Evolutionary conservation across 2,797 vertebrate species (phyloP).

Genomic region (Danio jaintianensis): DNA sequence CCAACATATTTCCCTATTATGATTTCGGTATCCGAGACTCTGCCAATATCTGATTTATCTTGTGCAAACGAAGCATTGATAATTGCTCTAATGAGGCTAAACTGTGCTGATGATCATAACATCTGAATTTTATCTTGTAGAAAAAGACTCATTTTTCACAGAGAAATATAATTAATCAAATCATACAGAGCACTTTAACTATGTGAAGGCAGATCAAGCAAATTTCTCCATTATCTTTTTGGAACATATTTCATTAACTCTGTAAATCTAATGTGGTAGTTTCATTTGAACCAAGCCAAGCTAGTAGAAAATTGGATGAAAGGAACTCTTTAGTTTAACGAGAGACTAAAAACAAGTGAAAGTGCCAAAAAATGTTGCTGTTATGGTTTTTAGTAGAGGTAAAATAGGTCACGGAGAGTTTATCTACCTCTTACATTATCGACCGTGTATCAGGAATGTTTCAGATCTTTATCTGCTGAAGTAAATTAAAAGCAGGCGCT

Average conservation of each 20-base stretch:
- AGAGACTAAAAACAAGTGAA: not conserved
- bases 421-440: slow-evolving; percentile 35
- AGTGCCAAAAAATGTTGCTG: not conserved
- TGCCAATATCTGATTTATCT: slow-evolving; percentile 27
- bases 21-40: not conserved
- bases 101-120: slow-evolving; percentile 12
- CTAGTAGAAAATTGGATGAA: not conserved
- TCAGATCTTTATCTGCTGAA: slow-evolving; percentile 40
- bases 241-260: slow-evolving; percentile 20
- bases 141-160: slow-evolving; percentile 10
- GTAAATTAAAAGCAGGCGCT: slow-evolving; percentile 14
- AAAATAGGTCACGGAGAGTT: slow-evolving; percentile 28
- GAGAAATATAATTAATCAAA: slow-evolving; percentile 15
- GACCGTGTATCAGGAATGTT: slow-evolving; percentile 21
- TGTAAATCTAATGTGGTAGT: not conserved
- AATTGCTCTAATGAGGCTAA: slow-evolving; percentile 31
- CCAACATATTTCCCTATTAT: not conserved
- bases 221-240: slow-evolving; percentile 24
- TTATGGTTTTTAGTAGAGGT: slow-evolving; percentile 16
- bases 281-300: slow-evolving; percentile 6
- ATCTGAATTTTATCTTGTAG: slow-evolving; percentile 18
- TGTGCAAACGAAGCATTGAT: slow-evolving; percentile 11
- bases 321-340: not conserved
- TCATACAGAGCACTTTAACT: not conserved
- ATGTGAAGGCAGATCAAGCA: slow-evolving; percentile 1